A percentile compares a stretch with the other conserved stretches of the same genome.
Conservation (phyloP, 2,113 vertebrate genomes). For the Eulacestoma nigropectus region DNA sequence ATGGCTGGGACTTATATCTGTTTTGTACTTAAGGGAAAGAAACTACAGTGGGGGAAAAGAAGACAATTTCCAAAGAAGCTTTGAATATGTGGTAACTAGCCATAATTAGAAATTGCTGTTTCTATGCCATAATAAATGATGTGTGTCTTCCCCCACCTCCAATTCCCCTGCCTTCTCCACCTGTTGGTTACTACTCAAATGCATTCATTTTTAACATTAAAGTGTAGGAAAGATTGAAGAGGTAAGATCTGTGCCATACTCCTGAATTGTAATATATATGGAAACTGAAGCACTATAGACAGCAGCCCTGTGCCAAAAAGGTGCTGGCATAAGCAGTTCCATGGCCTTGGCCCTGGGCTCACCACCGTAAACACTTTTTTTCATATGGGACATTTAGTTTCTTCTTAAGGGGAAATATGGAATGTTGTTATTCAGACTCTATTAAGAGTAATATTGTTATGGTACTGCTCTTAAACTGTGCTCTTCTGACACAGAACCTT, state of each 20-base stretch:
- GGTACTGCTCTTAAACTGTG: neutral
- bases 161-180: neutral
- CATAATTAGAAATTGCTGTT: neutral
- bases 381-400: fast-evolving
- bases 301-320: neutral
- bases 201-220: neutral
- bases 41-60: neutral
- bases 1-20: neutral
- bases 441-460: neutral
- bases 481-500: neutral
- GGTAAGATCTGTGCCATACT: neutral
- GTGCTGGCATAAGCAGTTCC: neutral
- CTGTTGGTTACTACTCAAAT: neutral
- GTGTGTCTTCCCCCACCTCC: neutral
- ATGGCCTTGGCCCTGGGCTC: neutral
- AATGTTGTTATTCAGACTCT: neutral
- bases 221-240: neutral
- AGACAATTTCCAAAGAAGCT: neutral
- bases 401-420: neutral
- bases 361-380: neutral
- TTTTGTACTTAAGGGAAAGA: neutral
- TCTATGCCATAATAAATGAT: neutral
- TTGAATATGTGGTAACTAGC: neutral
- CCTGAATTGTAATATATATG: neutral
- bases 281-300: neutral